Base-by-base conservation (phyloP, 1,140 invertebrate species). In the Stratiolaelaps scimitus region DNA sequence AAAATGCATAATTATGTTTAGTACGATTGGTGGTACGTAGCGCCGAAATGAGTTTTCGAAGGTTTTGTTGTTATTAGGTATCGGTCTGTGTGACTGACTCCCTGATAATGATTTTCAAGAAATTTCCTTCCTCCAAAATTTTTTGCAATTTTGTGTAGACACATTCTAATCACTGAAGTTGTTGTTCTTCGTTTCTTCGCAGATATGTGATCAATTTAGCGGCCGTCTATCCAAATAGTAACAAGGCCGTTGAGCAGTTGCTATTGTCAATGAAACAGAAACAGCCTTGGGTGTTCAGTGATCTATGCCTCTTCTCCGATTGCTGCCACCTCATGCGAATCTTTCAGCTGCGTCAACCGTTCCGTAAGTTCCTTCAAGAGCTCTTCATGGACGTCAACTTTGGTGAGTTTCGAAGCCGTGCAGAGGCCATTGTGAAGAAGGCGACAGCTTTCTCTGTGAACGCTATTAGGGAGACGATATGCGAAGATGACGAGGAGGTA, bases 251-350 rank as follows among this genome's bases (percentile, higher is more conserved):
- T 13, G 53, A 60, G 23, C 53, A 60, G 53, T 34, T 60, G 15
- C 23, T 60, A 23, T 23, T 60, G 10, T 60, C 53, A 2, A 60
- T 94, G 69, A 93, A 93, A 72, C 91, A 96, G 75, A 83, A 84
- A 64, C 84, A 88, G 76, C 85, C 90, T 0, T 80, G 84, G 69
- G 77, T 83, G 66, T 92, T 91, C 73, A 82, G 89, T 75, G 89
- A 93, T 72, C 77, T 88, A 67, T 96, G 92, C 76, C 81, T 96
- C 5, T 97, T 93, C 76, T 92, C 89, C 1, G 92, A 96, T 75
- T 84, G 94, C 6, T 86, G 87, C 73, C 82, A 82, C 67, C 78
- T 89, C 60, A 76, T 96, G 43, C 83, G 84, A 0, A 81, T 81
- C 40, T 86, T 84, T 73, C 85, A 84, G 26, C 93, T 92, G 73